A percentile compares a stretch with the other conserved stretches of the same genome.
Conservation (phyloP, 2,113 vertebrate genomes). For the Oryctolagus cuniculus region mOryCun1.1 NC_091442.1:1810001-1810500, state of each 20-base stretch:
- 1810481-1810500: too few relatives aligned
- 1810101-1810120: neutral
- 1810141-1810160: neutral
- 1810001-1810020: too few relatives aligned
- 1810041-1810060: fast-evolving
- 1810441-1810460: too few relatives aligned
- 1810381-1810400: neutral
- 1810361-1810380: neutral
- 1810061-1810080: neutral
- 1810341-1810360: too few relatives aligned
- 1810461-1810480: too few relatives aligned
- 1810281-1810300: too few relatives aligned
- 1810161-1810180: neutral
- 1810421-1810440: fast-evolving
- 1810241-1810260: too few relatives aligned
- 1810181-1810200: neutral
- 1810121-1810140: neutral
- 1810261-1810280: too few relatives aligned
- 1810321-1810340: too few relatives aligned
- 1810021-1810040: neutral
- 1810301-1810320: too few relatives aligned
- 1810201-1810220: too few relatives aligned
- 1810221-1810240: too few relatives aligned
- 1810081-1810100: neutral
- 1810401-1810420: fast-evolving